Conservation (phyloP, 2,888 invertebrate species). For the Scotopteryx bipunctaria region DNA sequence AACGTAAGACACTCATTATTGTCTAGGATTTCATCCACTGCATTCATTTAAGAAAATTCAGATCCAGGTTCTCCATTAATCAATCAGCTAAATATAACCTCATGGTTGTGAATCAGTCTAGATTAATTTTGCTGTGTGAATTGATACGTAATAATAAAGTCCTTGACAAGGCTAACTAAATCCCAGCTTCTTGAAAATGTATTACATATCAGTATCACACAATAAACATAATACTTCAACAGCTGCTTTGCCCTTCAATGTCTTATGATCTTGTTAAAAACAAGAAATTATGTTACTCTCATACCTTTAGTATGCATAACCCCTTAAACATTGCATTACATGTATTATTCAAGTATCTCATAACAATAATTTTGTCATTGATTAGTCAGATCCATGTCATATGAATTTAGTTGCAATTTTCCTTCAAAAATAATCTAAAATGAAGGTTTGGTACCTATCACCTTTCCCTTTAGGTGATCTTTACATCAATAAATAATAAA, state of each 20-base stretch:
- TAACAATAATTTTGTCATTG: too few relatives aligned
- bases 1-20: slow-evolving; percentile 60
- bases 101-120: slow-evolving; percentile 1
- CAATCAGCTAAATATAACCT: slow-evolving; percentile 1
- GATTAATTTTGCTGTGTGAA: not conserved
- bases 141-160: not conserved
- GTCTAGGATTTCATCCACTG: not conserved
- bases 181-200: not conserved
- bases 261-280: too few relatives aligned
- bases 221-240: too few relatives aligned
- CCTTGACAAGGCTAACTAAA: not conserved
- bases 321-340: not conserved
- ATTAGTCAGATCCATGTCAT: too few relatives aligned
- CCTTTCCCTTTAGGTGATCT: too few relatives aligned
- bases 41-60: not conserved
- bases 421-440: too few relatives aligned
- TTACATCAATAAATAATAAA: too few relatives aligned
- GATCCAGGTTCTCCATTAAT: not conserved
- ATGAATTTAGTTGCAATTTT: too few relatives aligned
- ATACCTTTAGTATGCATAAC: not conserved
- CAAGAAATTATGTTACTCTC: too few relatives aligned
- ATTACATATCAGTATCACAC: too few relatives aligned
- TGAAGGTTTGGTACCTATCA: too few relatives aligned
- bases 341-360: not conserved
- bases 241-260: too few relatives aligned